A percentile compares a stretch with the other conserved stretches of the same genome.
Conservation (phyloP, 2,113 vertebrate genomes). For the Zosterops japonicus region DNA sequence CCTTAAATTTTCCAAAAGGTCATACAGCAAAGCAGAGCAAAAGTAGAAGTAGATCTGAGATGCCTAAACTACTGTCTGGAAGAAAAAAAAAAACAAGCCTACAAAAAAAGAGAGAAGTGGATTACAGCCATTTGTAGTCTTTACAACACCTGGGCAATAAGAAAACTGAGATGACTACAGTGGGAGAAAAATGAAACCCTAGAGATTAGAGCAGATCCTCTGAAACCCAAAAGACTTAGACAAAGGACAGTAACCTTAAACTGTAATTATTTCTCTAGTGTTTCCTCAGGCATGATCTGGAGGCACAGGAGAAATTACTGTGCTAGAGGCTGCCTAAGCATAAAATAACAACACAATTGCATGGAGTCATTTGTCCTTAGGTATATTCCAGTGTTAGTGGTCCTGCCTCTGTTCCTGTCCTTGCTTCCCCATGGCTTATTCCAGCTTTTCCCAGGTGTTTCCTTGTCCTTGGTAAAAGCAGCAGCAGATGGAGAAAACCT, state of each 20-base stretch:
- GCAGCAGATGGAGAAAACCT: slow-evolving; percentile 1
- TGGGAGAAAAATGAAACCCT: background rate
- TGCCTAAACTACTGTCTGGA: background rate
- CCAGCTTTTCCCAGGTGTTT: background rate
- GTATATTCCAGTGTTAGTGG: background rate
- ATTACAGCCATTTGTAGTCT: slow-evolving; percentile 13
- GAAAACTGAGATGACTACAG: slow-evolving; percentile 24
- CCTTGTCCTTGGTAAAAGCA: background rate
- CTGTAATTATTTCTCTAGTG: slow-evolving; percentile 25
- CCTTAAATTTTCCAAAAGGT: background rate
- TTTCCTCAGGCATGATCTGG: slow-evolving; percentile 10
- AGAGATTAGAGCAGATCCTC: slow-evolving; percentile 28
- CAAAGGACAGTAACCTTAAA: slow-evolving; percentile 34
- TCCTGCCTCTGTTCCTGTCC: background rate
- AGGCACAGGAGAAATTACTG: background rate
- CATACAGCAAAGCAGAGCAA: background rate
- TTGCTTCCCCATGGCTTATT: background rate
- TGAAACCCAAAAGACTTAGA: slow-evolving; percentile 11
- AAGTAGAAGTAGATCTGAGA: background rate
- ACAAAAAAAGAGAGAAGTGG: background rate
- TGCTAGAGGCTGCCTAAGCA: background rate
- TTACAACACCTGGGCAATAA: slow-evolving; percentile 8
- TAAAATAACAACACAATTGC: background rate
- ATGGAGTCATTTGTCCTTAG: background rate
- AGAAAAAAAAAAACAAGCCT: background rate